These are phyloP conservation scores for Coregonus clupeaformis DNA, from an alignment of 2,113 vertebrate genomes.

Conservation along the genomic window DNA sequence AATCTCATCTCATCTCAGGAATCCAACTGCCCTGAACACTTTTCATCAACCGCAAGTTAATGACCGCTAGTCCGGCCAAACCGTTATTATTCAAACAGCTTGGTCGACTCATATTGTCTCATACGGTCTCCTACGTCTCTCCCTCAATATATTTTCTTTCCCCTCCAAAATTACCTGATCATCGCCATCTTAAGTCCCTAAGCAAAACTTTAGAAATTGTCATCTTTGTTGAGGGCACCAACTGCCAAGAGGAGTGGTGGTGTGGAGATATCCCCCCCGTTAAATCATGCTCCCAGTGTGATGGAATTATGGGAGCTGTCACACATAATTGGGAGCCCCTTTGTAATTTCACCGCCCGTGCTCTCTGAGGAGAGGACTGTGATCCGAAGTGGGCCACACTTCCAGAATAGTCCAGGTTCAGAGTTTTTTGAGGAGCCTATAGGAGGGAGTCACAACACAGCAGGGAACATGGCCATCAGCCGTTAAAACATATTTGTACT, in stretches of 20 bases:
- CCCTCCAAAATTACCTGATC: slow-evolving; percentile 39
- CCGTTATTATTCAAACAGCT: slow-evolving; percentile 53
- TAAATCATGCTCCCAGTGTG: slow-evolving; percentile 19
- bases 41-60: slow-evolving; percentile 53
- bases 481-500: neutral
- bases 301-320: slow-evolving; percentile 31
- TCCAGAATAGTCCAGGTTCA: slow-evolving; percentile 20
- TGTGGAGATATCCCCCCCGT: neutral
- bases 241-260: slow-evolving; percentile 8
- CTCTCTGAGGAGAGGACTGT: slow-evolving; percentile 9
- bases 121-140: slow-evolving; percentile 19
- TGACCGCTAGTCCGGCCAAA: slow-evolving; percentile 27
- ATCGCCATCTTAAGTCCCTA: neutral
- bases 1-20: slow-evolving; percentile 35
- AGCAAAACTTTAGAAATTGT: slow-evolving; percentile 35
- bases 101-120: slow-evolving; percentile 25
- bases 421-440: slow-evolving; percentile 5
- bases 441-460: neutral
- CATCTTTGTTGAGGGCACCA: slow-evolving; percentile 9
- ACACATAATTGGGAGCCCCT: slow-evolving; percentile 26
- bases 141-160: slow-evolving; percentile 49
- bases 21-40: slow-evolving; percentile 16
- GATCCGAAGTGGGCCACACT: slow-evolving; percentile 24
- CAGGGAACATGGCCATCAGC: slow-evolving; percentile 2
- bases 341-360: slow-evolving; percentile 20